Base-by-base conservation (phyloP, 2,113 vertebrate species). In the Sapajus apella region DNA sequence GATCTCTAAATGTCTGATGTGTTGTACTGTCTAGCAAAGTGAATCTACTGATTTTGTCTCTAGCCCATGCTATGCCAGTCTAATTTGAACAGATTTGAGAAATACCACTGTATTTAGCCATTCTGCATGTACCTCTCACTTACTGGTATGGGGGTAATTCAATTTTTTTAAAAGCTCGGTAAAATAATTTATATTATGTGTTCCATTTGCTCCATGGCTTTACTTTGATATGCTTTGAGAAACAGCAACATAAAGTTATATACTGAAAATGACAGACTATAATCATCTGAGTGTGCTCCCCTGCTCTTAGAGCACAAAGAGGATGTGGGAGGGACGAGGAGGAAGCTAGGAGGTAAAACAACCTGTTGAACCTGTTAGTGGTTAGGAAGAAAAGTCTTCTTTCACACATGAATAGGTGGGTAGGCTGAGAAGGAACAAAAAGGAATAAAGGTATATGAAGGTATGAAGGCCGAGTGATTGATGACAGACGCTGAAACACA, bases 161-260 rank as follows among this genome's bases (percentile, higher is more conserved):
- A 77, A 66, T n/a, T 95, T 52, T 90, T 85, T 40, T 30, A 56
- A 66, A 95, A 87, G 17, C 32, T 96, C 45, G 52, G 47, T 70
- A 32, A 87, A 95, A 96, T 68, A 52, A 13, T 64, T 43, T 30
- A 61, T 73, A 77, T 37, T 75, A 40, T n/a, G 79, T 87, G 25
- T 73, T 80, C 52, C n/a, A 86, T 52, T 87, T 13, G 92, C 68
- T 5, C 56, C 45, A 45, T 45, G 66, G 30, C 76, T 95, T 87
- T 52, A 32, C 45, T 90, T 81, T 45, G n/a, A 80, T 76, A 21
- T 0, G 45, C 23, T 87, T 80, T 95, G 80, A 86, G 77, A 76
- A 90, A 87, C 47, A 37, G n/a, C 21, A 72, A 80, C 2, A 56
- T 77, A 76, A 79, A 84, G 32, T 64, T 68, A 37, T 43, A 17